Evolutionary conservation across 2,797 vertebrate genomes (phyloP).

Genomic region (Allobates femoralis): DNA sequence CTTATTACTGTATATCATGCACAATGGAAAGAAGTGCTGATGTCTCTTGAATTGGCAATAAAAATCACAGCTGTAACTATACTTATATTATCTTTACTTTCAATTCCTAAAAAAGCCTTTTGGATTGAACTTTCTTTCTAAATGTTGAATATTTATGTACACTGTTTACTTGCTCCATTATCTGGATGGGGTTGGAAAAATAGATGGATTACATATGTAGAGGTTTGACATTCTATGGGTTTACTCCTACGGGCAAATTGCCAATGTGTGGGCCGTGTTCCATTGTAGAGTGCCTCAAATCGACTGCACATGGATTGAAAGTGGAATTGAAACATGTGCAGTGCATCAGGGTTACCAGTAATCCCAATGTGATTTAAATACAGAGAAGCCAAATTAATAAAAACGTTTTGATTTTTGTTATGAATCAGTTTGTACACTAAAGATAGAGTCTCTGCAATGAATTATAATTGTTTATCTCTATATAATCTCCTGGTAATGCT

Average conservation of each 20-base stretch:
- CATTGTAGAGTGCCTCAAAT: background rate
- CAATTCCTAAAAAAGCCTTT: background rate
- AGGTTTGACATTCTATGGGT: background rate
- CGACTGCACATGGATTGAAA: background rate
- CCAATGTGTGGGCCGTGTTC: background rate
- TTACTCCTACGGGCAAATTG: background rate
- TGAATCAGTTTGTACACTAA: background rate
- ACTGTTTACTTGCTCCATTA: background rate
- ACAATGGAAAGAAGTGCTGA: constrained; percentile 8
- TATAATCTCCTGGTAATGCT: background rate
- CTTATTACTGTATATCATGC: background rate
- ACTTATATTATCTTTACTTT: background rate
- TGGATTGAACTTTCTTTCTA: background rate
- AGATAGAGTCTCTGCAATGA: background rate
- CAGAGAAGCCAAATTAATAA: background rate
- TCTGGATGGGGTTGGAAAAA: background rate
- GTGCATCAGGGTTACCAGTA: background rate
- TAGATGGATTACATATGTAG: background rate
- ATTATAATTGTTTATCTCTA: background rate
- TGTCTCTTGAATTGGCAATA: background rate
- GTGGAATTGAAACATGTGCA: background rate
- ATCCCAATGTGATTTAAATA: background rate
- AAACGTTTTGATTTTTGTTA: background rate
- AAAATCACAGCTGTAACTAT: background rate
- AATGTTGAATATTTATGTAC: background rate